phyloP scores from a whole-genome alignment of 2,888 invertebrate species.

The Apotomis betuletana region DNA sequence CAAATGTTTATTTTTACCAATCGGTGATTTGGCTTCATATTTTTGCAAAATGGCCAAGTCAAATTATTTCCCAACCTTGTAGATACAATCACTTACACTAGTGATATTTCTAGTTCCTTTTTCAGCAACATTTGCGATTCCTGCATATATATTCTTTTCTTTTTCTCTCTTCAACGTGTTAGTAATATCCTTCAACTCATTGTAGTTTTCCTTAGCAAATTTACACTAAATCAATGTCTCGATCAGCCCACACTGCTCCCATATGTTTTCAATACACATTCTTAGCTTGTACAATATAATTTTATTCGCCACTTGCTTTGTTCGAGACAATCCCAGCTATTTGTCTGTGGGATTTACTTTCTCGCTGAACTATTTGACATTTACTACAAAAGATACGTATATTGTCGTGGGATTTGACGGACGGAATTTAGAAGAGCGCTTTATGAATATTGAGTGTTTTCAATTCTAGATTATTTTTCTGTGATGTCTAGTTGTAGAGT shows the following conservation, averaged over 20 bases:
- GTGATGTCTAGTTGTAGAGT: not conserved
- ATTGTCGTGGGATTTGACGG: not conserved
- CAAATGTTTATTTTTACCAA: too few relatives aligned
- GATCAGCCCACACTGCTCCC: conserved; percentile 15
- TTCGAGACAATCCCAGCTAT: conserved; percentile 62
- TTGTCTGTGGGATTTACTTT: conserved; percentile 48
- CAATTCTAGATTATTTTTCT: too few relatives aligned
- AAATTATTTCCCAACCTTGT: too few relatives aligned
- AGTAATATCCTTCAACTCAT: not conserved
- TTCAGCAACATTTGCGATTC: too few relatives aligned
- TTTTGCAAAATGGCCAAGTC: too few relatives aligned
- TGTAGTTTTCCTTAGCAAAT: not conserved
- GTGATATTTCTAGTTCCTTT: too few relatives aligned
- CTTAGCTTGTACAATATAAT: conserved; percentile 54
- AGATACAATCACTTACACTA: too few relatives aligned
- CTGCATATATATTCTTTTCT: not conserved
- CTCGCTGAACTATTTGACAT: conserved; percentile 11
- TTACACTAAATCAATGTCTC: conserved; percentile 18
- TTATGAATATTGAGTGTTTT: too few relatives aligned
- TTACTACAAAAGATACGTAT: conserved; percentile 25
- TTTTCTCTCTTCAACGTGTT: not conserved
- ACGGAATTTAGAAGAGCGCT: too few relatives aligned
- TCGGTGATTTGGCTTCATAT: too few relatives aligned
- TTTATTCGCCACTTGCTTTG: conserved; percentile 67
- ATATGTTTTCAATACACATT: conserved; percentile 33